A percentile compares a stretch with the other conserved stretches of the same genome.
These are phyloP conservation scores for Pollachius pollachius DNA, from an alignment of 2,113 vertebrate species.

Conservation along the genomic window DNA sequence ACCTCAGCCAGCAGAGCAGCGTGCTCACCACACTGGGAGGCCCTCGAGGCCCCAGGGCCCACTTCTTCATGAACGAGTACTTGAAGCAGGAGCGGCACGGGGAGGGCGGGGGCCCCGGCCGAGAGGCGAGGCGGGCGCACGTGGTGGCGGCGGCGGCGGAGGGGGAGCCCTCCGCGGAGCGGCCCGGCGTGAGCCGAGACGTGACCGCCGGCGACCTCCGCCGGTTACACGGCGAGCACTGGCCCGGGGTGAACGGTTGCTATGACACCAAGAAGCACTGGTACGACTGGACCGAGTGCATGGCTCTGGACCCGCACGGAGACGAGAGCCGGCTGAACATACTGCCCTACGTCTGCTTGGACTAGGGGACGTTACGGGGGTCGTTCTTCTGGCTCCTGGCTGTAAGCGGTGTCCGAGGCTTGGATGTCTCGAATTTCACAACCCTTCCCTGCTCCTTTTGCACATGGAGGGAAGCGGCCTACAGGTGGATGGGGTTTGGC, in stretches of 20 bases:
- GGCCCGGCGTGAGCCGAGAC: slow-evolving; percentile 84
- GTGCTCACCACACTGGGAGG: slow-evolving; percentile 84
- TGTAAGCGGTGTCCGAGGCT: slow-evolving; percentile 1
- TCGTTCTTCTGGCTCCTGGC: slow-evolving; percentile 10
- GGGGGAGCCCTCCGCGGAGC: slow-evolving; percentile 68
- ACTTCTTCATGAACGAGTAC: slow-evolving; percentile 87
- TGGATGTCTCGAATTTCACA: background rate
- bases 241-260: slow-evolving; percentile 95
- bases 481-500: slow-evolving; percentile 23
- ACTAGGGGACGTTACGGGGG: slow-evolving; percentile 70
- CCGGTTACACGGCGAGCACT: slow-evolving; percentile 80
- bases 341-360: slow-evolving; percentile 94
- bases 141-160: slow-evolving; percentile 79
- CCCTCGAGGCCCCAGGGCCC: slow-evolving; percentile 79
- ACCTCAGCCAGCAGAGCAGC: slow-evolving; percentile 90
- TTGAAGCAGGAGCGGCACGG: slow-evolving; percentile 82
- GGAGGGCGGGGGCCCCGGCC: slow-evolving; percentile 42
- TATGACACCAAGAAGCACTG: slow-evolving; percentile 90
- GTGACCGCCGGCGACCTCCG: slow-evolving; percentile 78
- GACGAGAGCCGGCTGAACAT: slow-evolving; percentile 89
- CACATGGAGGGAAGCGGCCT: slow-evolving; percentile 4
- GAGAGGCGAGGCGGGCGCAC: slow-evolving; percentile 76
- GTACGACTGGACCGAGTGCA: slow-evolving; percentile 97
- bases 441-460: slow-evolving; percentile 31
- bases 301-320: slow-evolving; percentile 87